These are phyloP conservation scores for Pararge aegeria DNA, from an alignment of 1,140 invertebrate species.

Conservation along the genomic window DNA sequence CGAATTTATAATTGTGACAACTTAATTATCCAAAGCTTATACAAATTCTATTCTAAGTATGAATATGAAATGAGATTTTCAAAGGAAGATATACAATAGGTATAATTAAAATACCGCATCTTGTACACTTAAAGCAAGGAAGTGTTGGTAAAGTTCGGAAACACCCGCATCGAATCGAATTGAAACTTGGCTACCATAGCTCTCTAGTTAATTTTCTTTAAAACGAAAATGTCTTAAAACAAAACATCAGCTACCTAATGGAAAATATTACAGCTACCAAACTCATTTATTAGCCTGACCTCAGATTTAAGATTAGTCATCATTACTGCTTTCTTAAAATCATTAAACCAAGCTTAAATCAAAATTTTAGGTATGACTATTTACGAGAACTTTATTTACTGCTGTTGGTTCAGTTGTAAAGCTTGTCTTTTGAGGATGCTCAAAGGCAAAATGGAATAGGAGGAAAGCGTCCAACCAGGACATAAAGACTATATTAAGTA, in stretches of 20 bases:
- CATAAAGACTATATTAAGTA: too few species aligned
- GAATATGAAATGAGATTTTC: neutral
- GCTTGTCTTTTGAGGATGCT: too few species aligned
- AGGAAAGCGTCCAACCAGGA: too few species aligned
- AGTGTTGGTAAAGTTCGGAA: neutral
- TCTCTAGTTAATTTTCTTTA: neutral
- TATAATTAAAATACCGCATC: neutral
- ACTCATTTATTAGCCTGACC: slow-evolving; percentile 26
- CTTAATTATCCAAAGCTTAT: too few species aligned
- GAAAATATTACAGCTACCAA: neutral
- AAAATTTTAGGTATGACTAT: too few species aligned
- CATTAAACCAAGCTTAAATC: too few species aligned
- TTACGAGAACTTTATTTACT: slow-evolving; percentile 6
- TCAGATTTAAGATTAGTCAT: slow-evolving; percentile 25
- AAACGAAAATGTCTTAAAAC: neutral
- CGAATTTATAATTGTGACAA: too few species aligned
- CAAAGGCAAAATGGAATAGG: neutral
- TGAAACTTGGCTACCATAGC: neutral
- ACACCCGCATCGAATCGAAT: neutral
- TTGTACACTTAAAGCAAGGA: neutral
- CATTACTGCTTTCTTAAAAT: too few species aligned
- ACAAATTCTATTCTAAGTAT: too few species aligned
- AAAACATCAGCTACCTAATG: neutral
- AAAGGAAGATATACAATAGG: neutral
- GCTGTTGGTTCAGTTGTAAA: too few species aligned